Conservation (phyloP, 2,888 invertebrate species). For the Leptarthrus brevirostris region DNA sequence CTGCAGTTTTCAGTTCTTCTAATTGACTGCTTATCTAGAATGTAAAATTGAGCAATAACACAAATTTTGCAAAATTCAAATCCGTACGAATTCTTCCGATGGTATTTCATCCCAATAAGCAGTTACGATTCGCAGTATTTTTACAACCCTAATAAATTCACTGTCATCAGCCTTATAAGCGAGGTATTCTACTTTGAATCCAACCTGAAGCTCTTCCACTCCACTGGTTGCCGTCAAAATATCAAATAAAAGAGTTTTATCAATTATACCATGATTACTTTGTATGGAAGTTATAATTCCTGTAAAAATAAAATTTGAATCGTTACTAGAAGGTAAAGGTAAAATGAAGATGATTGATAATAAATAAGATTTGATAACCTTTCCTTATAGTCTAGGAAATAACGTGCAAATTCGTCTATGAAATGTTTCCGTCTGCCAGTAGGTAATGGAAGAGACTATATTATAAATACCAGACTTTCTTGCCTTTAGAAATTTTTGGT, state of each 20-base stretch:
- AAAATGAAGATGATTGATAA: too few species aligned
- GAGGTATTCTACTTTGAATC: slow-evolving; percentile 72
- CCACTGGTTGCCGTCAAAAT: slow-evolving; percentile 58
- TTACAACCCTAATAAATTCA: slow-evolving; percentile 69
- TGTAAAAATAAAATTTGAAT: too few species aligned
- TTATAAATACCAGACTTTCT: too few species aligned
- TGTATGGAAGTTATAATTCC: slow-evolving; percentile 74
- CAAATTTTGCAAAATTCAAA: too few species aligned
- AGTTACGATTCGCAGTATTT: slow-evolving; percentile 71
- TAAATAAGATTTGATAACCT: too few species aligned
- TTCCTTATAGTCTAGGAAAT: too few species aligned
- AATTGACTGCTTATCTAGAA: slow-evolving; percentile 58
- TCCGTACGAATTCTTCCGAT: slow-evolving; percentile 60
- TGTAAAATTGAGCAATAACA: background rate
- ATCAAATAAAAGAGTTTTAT: slow-evolving; percentile 72
- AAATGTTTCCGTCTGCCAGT: too few species aligned
- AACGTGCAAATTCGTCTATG: too few species aligned
- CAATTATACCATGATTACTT: slow-evolving; percentile 70
- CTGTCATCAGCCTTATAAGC: slow-evolving; percentile 68
- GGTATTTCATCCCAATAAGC: slow-evolving; percentile 69
- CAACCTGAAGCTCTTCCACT: slow-evolving; percentile 63
- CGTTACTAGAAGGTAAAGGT: too few species aligned
- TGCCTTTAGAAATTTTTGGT: too few species aligned
- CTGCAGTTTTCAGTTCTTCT: slow-evolving; percentile 55
- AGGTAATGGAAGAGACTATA: too few species aligned